A percentile compares a stretch with the other conserved stretches of the same genome.
Conservation (phyloP, 2,113 vertebrate genomes). For the Lepidothrix coronata region DNA sequence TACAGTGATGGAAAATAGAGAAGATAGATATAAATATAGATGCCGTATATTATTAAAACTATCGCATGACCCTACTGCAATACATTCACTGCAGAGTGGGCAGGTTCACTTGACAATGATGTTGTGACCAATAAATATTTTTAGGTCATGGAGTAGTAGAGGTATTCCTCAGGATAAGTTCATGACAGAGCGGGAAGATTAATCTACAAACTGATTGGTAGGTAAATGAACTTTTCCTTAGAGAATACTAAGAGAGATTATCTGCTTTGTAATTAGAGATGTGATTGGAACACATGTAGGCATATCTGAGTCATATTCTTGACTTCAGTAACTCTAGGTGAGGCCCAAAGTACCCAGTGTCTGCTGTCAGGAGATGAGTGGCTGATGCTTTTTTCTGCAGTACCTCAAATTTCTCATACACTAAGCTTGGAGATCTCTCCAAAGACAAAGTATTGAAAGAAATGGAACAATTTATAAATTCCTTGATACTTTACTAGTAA, state of each 20-base stretch:
- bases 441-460: background rate
- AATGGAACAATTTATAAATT: background rate
- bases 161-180: background rate
- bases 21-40: background rate
- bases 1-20: background rate
- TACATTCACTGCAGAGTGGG: background rate
- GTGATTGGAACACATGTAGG: background rate
- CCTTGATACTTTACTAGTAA: background rate
- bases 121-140: background rate
- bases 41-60: background rate
- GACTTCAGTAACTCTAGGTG: background rate
- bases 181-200: background rate
- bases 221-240: background rate
- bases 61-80: fast-evolving
- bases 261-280: background rate
- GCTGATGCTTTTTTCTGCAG: background rate
- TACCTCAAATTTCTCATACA: background rate
- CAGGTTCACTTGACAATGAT: background rate
- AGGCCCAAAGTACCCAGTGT: background rate
- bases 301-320: background rate
- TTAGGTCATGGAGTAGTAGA: background rate
- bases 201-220: background rate
- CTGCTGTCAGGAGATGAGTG: background rate
- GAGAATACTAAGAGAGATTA: background rate
- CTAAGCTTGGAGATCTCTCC: background rate